Conservation (phyloP, 1,140 invertebrate species). For the Magallana angulata region DNA sequence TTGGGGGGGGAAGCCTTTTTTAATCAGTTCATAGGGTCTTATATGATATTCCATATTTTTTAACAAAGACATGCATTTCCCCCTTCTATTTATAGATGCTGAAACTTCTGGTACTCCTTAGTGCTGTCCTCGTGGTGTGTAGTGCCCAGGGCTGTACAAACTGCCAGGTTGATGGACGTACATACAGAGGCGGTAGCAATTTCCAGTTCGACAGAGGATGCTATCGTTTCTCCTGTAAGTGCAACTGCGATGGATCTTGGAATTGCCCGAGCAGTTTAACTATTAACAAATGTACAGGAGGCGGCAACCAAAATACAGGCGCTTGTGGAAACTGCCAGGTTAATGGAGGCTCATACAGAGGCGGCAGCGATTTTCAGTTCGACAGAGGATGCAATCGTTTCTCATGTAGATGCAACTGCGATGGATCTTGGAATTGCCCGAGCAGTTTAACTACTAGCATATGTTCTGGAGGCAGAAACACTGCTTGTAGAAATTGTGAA, state of each 20-base stretch:
- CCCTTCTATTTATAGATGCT: not conserved
- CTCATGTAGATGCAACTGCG: not conserved
- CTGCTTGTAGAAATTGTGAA: not conserved
- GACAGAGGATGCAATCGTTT: not conserved
- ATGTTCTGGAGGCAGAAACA: not conserved
- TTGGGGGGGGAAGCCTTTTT: too few species aligned
- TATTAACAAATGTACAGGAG: not conserved
- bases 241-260: not conserved
- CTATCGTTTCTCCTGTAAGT: not conserved
- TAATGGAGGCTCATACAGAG: not conserved
- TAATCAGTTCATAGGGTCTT: too few species aligned
- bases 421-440: not conserved
- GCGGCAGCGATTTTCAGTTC: not conserved
- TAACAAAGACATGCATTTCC: too few species aligned
- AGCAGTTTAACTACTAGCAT: not conserved
- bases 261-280: not conserved
- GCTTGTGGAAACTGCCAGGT: not conserved
- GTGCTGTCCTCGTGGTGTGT: not conserved
- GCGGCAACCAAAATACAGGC: not conserved
- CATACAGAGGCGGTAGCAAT: not conserved
- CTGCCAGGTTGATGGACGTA: not conserved
- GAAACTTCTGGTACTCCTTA: not conserved
- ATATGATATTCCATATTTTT: too few species aligned
- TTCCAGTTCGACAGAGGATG: not conserved
- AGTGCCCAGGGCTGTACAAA: not conserved